Base-by-base conservation (phyloP, 2,797 vertebrate genomes). In the Mallotus villosus region DNA sequence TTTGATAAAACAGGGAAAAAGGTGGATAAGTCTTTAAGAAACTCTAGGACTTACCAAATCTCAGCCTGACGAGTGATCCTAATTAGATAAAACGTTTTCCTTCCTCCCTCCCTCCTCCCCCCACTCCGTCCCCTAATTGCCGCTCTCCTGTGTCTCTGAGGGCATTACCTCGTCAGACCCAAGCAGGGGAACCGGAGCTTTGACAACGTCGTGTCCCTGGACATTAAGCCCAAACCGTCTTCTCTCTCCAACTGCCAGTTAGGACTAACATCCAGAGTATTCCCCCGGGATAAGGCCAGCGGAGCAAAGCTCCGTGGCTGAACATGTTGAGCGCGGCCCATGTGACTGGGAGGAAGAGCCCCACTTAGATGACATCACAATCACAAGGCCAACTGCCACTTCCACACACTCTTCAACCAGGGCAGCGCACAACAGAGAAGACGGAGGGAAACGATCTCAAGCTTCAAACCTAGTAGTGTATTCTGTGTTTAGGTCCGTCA, bases 221-320 rank as follows among this genome's bases (percentile, higher is more conserved):
- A 70, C 89, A 85, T 82, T 69, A 90, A 91, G 83, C 78, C 81
- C 90, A 21, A 91, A 85, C 53, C 82, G 61, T 78, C 73, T 72
- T 66, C 80, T 79, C 76, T 77, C 75, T 78, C 81, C 25, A 64
- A 46, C 34, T 34, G 69, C 65, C 46, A 68, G 73, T 73, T 70
- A 74, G 32, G 7, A 68, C 32, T 73, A 68, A 46, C 27, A 53
- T 67, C 65, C 65, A 67, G 24, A 22, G 25, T 27, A 19, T 21
- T 67, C 34, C 46, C 17, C 8, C 41, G 17, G 41, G 64, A 53
- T 67, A 9, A 67, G 41, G 14, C 6, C 46, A 49, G 21, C 16
- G 11, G 46, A 51, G 17, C 19, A 14, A 24, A 53, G 46, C 27
- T 53, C 22, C 46, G 14, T 19, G 4, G 16, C 51, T 29, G 65